phyloP scores from a whole-genome alignment of 2,888 invertebrate genomes.

The Drosophila anceps region DNA sequence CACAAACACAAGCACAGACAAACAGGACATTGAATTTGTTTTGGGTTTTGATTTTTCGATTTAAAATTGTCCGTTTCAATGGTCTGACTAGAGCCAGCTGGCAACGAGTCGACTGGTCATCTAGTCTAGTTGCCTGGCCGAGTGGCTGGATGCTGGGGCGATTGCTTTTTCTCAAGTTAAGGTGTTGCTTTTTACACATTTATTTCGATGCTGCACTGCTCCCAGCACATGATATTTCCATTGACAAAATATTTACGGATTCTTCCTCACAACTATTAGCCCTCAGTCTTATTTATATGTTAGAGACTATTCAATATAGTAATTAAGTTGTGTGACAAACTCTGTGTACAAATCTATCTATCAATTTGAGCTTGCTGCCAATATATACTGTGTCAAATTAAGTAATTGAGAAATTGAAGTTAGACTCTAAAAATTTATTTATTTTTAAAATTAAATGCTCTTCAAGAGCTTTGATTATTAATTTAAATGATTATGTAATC shows the following conservation, averaged over 20 bases:
- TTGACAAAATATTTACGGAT: conserved; percentile 38
- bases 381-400: conserved; percentile 39
- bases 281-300: conserved; percentile 3
- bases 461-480: neutral
- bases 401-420: neutral
- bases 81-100: conserved; percentile 34
- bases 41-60: conserved; percentile 78
- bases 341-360: conserved; percentile 7
- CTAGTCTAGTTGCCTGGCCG: conserved; percentile 4
- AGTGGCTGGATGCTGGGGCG: conserved; percentile 5
- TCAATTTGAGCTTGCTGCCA: conserved; percentile 28
- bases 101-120: conserved; percentile 15
- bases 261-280: conserved; percentile 1
- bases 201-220: conserved; percentile 39
- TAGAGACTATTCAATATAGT: conserved; percentile 51
- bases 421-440: neutral
- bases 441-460: conserved; percentile 28
- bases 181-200: conserved; percentile 52
- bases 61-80: conserved; percentile 77
- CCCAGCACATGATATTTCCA: conserved; percentile 37
- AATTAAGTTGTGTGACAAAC: conserved; percentile 49
- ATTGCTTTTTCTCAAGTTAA: conserved; percentile 23
- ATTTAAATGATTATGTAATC: neutral
- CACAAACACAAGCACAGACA: conserved; percentile 41
- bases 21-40: conserved; percentile 79